These are phyloP conservation scores for Agonopterix arenella DNA, from an alignment of 2,888 invertebrate genomes.

Conservation along the genomic window DNA sequence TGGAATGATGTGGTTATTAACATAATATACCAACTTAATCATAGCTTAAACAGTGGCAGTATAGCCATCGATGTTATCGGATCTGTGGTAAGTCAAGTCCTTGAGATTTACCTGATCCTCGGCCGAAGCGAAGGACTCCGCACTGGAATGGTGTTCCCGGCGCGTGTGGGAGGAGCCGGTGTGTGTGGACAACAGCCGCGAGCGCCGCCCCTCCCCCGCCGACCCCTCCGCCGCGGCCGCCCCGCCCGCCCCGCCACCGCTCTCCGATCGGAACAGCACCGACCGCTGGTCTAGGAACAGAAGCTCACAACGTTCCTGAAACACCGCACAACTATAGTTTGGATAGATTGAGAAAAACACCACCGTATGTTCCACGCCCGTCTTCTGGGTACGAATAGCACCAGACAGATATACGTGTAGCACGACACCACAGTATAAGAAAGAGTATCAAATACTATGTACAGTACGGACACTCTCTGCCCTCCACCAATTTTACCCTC, in stretches of 20 bases:
- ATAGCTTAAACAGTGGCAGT: too few relatives aligned
- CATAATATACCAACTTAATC: too few relatives aligned
- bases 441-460: too few relatives aligned
- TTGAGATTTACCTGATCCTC: constrained; percentile 83
- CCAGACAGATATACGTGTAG: too few relatives aligned
- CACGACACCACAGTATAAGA: too few relatives aligned
- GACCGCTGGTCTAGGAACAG: constrained; percentile 93
- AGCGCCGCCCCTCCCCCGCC: constrained; percentile 41
- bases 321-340: neutral
- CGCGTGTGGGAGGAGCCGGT: constrained; percentile 60
- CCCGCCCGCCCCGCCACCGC: constrained; percentile 76
- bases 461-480: too few relatives aligned
- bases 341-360: neutral
- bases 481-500: too few relatives aligned
- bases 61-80: too few relatives aligned
- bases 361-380: too few relatives aligned
- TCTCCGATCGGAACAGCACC: constrained; percentile 88
- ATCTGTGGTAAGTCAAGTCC: too few relatives aligned
- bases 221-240: constrained; percentile 30
- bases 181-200: constrained; percentile 60
- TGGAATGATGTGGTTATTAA: too few relatives aligned
- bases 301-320: constrained; percentile 90
- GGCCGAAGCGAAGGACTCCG: constrained; percentile 97
- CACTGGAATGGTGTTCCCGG: constrained; percentile 86
- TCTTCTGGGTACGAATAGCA: too few relatives aligned